Base-by-base conservation (phyloP, 1,140 invertebrate genomes). In the Trachymyrmex septentrionalis region DNA sequence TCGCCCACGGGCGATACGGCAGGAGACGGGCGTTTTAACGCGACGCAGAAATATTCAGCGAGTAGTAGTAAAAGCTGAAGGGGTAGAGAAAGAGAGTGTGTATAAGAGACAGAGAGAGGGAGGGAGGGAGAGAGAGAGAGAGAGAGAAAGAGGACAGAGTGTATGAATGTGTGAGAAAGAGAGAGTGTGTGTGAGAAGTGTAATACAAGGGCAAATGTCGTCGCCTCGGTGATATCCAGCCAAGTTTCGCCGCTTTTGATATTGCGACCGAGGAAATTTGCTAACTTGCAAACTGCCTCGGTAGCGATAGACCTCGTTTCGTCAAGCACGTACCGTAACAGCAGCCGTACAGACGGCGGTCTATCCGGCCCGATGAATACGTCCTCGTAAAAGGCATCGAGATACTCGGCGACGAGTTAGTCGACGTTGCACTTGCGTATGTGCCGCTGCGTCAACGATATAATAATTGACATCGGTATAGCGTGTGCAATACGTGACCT, bases 221-320 rank as follows among this genome's bases (percentile, higher is more conserved):
- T 55, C 59, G 63, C 38, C 69, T 69, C 48, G 66, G 48, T 53
- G 48, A 81, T 71, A 81, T 38, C 16, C 64, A 81, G 30, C 77
- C 66, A 81, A 81, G 64, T 81, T 71, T 69, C 48, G 78, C 19
- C 48, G 80, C 80, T 73, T 84, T 75, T 61, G 80, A 84, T 84
- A 84, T 61, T 48, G 69, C 69, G 19, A 44, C 80, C 24, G n/a
- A 57, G 38, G 57, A 84, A 84, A 84, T 84, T 84, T 75, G 69
- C 80, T 75, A 75, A 75, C 69, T 84, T 84, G 80, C 53, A 73
- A 75, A 84, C 38, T 82, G 69, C 14, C 27, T 38, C 55, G 55
- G 24, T 14, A 3, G 44, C 71, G 67, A 61, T 84, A 84, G 69
- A 75, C 69, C 69, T 75, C 44, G 80, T 84, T 84, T 84, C 69